Conservation (phyloP, 2,113 vertebrate species). For the Recurvirostra avosetta region DNA sequence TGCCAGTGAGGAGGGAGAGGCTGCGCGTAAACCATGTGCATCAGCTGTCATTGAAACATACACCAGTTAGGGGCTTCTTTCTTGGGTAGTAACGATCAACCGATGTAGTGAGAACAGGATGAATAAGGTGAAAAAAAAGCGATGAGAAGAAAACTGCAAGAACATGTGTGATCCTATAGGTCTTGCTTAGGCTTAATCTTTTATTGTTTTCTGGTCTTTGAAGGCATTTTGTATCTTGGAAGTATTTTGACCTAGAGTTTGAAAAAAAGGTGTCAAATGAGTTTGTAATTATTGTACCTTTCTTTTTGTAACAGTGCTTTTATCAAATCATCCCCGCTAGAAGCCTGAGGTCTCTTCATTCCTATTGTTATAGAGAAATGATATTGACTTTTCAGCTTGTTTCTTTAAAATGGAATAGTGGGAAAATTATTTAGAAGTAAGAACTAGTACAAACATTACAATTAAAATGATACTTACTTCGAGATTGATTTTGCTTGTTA, state of each 20-base stretch:
- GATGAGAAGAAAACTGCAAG: not conserved
- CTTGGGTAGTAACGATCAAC: not conserved
- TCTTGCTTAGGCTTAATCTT: not conserved
- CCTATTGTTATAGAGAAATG: not conserved
- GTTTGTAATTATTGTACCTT: not conserved
- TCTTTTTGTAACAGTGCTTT: not conserved
- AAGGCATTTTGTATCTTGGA: not conserved
- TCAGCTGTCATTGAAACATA: not conserved
- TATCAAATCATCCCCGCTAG: not conserved
- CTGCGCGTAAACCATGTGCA: not conserved
- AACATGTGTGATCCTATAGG: not conserved
- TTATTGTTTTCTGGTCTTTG: not conserved
- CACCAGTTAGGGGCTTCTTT: not conserved
- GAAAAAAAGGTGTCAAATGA: not conserved
- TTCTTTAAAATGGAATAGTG: not conserved
- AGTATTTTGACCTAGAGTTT: not conserved
- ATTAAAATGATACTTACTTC: slow-evolving; percentile 13
- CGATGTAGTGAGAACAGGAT: not conserved
- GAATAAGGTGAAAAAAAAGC: not conserved
- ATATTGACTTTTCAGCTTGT: not conserved
- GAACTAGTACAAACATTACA: not conserved
- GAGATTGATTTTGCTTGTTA: not conserved
- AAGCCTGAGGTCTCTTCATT: not conserved
- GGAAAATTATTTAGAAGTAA: not conserved
- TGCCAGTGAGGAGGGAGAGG: not conserved